Evolutionary conservation across 37 sponge, comb jelly and placozoan genomes (phyloP).

Genomic region (Ephydatia muelleri): DNA sequence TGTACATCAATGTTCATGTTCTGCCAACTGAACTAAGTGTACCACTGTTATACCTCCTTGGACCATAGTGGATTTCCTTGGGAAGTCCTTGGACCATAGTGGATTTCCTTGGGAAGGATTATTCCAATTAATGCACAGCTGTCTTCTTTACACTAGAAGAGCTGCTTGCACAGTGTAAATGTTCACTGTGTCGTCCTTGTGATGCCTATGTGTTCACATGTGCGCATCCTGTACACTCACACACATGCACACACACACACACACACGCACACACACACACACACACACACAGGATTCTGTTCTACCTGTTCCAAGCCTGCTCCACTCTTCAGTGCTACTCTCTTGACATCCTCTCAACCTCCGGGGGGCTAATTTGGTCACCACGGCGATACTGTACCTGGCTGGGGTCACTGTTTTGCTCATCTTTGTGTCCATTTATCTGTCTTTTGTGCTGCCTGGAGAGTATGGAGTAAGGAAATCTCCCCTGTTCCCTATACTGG

Average conservation of each 20-base stretch:
- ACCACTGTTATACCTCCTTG: no score
- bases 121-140: no score
- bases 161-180: no score
- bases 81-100: no score
- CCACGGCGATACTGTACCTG: constrained; percentile 71
- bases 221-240: neutral
- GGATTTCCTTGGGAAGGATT: no score
- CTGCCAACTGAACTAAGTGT: no score
- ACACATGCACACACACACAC: neutral
- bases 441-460: constrained; percentile 73
- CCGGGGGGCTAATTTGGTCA: constrained; percentile 63
- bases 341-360: constrained; percentile 30
- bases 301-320: constrained; percentile 63
- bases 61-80: no score
- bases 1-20: no score
- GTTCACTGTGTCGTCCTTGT: no score
- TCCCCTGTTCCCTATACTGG: constrained; percentile 74
- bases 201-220: neutral
- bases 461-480: constrained; percentile 79
- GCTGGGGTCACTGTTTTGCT: constrained; percentile 26
- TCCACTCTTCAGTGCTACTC: constrained; percentile 45
- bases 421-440: constrained; percentile 49
- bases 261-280: no score
- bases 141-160: no score
- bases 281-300: constrained; percentile 32